Evolutionary conservation across 2,797 vertebrate genomes (phyloP), one percentile per base, ranked within the genome.

Genomic region (Amniataba percoides): DNA sequence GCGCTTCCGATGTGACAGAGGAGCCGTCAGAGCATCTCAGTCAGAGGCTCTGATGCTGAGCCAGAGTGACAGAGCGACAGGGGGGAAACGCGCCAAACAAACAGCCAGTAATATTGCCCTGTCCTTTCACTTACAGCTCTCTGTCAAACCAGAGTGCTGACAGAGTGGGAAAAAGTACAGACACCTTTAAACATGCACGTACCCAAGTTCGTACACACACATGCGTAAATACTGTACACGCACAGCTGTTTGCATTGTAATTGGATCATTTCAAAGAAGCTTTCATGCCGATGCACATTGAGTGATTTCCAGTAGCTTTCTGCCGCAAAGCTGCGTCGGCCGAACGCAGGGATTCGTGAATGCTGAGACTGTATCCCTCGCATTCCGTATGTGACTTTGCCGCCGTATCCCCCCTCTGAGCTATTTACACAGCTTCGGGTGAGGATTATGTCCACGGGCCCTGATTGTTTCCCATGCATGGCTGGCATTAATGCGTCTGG

Each of bases 381-480:
- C 21, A 21, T 84, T 89, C 72, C 6, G 69, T 74, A 4, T 87
- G 78, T 86, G 87, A 87, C 77, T 88, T 73, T 80, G 31, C 68
- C 23, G 7, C 48, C 40, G 2, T 66, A 74, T 52, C 77, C 74
- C 81, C 85, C 86, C 78, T 61, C 72, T 21, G 76, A 85, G 86
- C 78, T 91, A 87, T 90, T 91, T 91, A 88, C 86, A 89, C 85
- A 92, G 85, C 89, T 88, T 80, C 49, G 53, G 84, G 81, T 77
- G 74, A 74, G 85, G 87, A 91, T 91, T 87, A 87, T 55, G 86
- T 87, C 89, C 82, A 4, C 4, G 16, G 81, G 89, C 71, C 64
- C 81, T 77, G 87, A 83, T 89, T 90, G 88, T 91, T 88, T 91
- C 87, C 74, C 77, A 85, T 87, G 89, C 88, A 90, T 91, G 92